Evolutionary conservation across 2,888 invertebrate genomes (phyloP), one percentile per base, ranked within the genome.

Genomic region (Philopedon plagiatum): DNA sequence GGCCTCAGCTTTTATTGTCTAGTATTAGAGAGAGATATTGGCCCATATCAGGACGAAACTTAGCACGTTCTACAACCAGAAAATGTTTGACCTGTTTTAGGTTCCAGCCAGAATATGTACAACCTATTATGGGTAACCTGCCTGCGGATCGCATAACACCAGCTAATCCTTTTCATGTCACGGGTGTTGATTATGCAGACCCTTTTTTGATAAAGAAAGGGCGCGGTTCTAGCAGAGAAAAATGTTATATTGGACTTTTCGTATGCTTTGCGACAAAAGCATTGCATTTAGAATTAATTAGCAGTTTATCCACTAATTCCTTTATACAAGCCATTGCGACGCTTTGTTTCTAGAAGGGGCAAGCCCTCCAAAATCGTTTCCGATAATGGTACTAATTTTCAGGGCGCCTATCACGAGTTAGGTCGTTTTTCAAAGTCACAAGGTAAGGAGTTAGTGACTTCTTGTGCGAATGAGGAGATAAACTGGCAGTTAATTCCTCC

Each of bases 231-330:
- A 54, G 32, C 5, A 32, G 15, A 4, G 37, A 37, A 37, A 37
- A 37, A n/a, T 37, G 37, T 4, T 37, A 11, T 1, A 4, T 37
- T n/a, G 37, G 9, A 61, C 18, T 57, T 15, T 58, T 58, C 11
- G 58, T 76, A 26, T 72, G 76, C 58, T 71, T 71, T 11, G 3
- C 66, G 19, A 76, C 76, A 8, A 70, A 62, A 46, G 80, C 81
- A 0, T 41, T 81, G 13, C 79, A 81, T 51, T 26, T 80, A 13
- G 79, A 81, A 49, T 39, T 78, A 5, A 78, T 80, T 1, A 69
- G 70, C 7, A 69, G 67, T 37, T 39, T 79, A 2, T 62, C 74
- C 1, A 75, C 79, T 2, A 76, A 78, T 13, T 54, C 75, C 1
- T 79, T 80, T 46, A 4, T 61, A 13, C 13, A 2, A 61, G 61